Evolutionary conservation across 1,140 invertebrate species (phyloP), one percentile per base, ranked within the genome.

Genomic region (Tribolium castaneum): DNA sequence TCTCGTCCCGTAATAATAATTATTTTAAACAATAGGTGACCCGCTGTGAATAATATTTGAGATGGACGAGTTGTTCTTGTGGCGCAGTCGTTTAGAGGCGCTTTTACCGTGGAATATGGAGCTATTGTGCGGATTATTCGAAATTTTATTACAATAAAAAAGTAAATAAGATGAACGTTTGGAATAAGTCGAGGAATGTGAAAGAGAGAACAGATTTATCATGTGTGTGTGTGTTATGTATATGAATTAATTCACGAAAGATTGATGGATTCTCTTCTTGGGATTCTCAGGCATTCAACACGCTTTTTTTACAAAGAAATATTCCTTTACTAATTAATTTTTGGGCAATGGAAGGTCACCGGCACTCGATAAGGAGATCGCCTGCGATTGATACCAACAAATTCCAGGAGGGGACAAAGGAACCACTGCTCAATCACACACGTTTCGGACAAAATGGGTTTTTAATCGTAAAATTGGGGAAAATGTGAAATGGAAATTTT

Each of bases 21-120:
- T 82, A 82, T 82, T 81, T 82, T 81, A 82, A 82, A 82, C 81
- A 82, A 82, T 82, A 80, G 81, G 78, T 76, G 70, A 75, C 78
- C 80, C 78, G 81, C 81, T 82, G 81, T 30, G 80, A 77, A 59
- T 75, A 75, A 75, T 75, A 75, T 75, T 73, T 54, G 51, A 73
- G 71, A 73, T 52, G 71, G 39, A 72, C 70, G 71, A 54, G 19
- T 66, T 66, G 59, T 39, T 66, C 59, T 66, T 66, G 59, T 66
- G 59, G 59, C 13, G 30, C 5, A 66, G 59, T 66, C 59, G 59
- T 66, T 66, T 66, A 66, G 12, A 66, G 59, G 59, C 59, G 59
- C 9, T 66, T 66, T 66, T 66, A 66, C 59, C 25, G 25, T 66
- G 59, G 59, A 66, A 66, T 66, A 66, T 66, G 30, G 59, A 66